phyloP scores from a whole-genome alignment of 92 coral and sea anemone species.

The Meandrina meandrites region DNA sequence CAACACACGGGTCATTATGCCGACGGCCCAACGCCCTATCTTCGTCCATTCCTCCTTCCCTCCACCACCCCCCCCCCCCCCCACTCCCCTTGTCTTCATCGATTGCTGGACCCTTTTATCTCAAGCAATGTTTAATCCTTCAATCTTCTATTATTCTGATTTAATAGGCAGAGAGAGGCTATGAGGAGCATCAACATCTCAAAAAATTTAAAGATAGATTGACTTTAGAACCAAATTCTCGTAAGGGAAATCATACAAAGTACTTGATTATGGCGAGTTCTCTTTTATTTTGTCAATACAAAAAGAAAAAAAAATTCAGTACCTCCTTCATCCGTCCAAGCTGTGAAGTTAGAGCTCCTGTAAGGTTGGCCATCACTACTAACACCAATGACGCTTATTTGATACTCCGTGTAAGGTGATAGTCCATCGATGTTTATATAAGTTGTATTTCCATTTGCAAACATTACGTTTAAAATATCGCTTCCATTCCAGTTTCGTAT shows the following conservation, averaged over 20 bases:
- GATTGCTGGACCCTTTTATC: too few relatives aligned
- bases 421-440: background rate
- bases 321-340: slow-evolving; percentile 28
- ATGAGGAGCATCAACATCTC: too few relatives aligned
- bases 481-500: background rate
- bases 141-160: too few relatives aligned
- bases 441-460: background rate
- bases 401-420: slow-evolving; percentile 16
- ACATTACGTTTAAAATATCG: background rate
- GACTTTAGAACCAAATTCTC: background rate
- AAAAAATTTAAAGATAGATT: too few relatives aligned
- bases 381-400: background rate
- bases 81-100: too few relatives aligned
- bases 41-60: too few relatives aligned
- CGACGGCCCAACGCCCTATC: too few relatives aligned
- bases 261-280: background rate
- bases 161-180: too few relatives aligned
- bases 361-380: background rate
- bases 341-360: background rate
- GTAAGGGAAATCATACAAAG: background rate
- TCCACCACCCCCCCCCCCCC: too few relatives aligned
- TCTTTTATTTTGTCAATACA: too few relatives aligned
- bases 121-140: too few relatives aligned
- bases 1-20: too few relatives aligned
- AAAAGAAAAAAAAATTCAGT: background rate